Base-by-base conservation (phyloP, 2,888 invertebrate genomes). In the Marasmarcha lunaedactyla region DNA sequence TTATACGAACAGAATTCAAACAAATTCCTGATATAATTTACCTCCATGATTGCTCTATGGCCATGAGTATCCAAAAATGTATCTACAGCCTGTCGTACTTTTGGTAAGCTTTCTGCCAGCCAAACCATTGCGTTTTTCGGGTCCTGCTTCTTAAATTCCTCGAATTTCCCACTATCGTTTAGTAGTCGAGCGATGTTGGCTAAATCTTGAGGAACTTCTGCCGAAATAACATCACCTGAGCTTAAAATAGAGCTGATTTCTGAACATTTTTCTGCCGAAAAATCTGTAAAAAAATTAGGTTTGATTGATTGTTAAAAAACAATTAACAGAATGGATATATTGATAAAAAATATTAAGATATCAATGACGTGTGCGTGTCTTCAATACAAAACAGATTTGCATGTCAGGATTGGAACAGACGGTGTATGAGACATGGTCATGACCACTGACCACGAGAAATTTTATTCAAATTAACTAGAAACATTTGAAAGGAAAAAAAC, bases 211-310 rank as follows among this genome's bases (percentile, higher is more conserved):
- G 92, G 90, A 6, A 94, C 88, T 57, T 93, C 91, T 0, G 90
- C 92, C 12, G 93, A 93, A 38, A 91, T 78, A 0, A 92, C 90
- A 45, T 89, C 86, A 0, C 90, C 90, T 0, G 89, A 88, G 9
- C 90, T 87, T 27, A 93, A 72, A 14, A 94, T 63, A 15, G 84
- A 55, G 0, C 90, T 87, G 35, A 93, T 86, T 63, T 94, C 93
- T 27, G 86, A 84, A 51, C 88, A 88, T 47, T 90, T 87, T 11
- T 90, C 89, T 0, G 76, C 63, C 1, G 85, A 86, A 54, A 91
- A 86, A 27, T 88, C 90, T 87, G 30, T 10, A 9, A 30, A 4
- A 25, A 30, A 3, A 30, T 20, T 7, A 20, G 7, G 20, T 20
- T n/a, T n/a, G n/a, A n/a, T n/a, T n/a, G n/a, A n/a, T n/a, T n/a